phyloP scores from a whole-genome alignment of 2,113 vertebrate genomes.

The Gnathonemus longibarbis region DNA sequence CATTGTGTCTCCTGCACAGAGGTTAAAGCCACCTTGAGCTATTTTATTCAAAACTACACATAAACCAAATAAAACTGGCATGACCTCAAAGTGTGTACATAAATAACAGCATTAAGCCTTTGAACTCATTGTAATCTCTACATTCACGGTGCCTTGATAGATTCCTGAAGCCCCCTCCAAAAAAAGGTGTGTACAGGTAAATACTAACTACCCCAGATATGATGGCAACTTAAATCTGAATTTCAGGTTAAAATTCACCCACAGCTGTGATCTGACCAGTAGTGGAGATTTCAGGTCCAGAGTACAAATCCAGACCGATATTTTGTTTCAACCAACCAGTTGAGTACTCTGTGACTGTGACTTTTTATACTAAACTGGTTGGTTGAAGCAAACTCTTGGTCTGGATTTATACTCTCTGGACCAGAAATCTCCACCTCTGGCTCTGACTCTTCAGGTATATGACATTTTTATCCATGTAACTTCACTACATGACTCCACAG shows the following conservation, averaged over 20 bases:
- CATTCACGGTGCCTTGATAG: neutral
- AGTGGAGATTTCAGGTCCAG: too few relatives aligned
- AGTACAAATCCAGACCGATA: too few relatives aligned
- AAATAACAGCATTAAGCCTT: neutral
- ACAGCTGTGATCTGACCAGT: neutral
- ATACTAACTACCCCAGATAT: neutral
- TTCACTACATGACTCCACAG: neutral
- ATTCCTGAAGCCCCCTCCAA: neutral
- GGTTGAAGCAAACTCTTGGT: too few relatives aligned
- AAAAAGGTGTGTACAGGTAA: neutral
- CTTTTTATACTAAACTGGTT: too few relatives aligned
- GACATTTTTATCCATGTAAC: neutral
- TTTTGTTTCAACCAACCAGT: too few relatives aligned
- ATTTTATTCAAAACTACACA: neutral
- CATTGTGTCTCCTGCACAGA: neutral
- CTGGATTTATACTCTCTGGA: too few relatives aligned
- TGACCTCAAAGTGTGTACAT: neutral
- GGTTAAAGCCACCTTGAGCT: neutral
- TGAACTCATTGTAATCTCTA: neutral
- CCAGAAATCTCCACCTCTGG: too few relatives aligned
- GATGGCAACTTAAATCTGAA: neutral
- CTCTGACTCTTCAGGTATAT: neutral
- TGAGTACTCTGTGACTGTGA: too few relatives aligned
- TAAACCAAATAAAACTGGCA: neutral
- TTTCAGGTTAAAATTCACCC: neutral